These are phyloP conservation scores for Pedionomus torquatus DNA, from an alignment of 2,113 vertebrate species.

Conservation along the genomic window DNA sequence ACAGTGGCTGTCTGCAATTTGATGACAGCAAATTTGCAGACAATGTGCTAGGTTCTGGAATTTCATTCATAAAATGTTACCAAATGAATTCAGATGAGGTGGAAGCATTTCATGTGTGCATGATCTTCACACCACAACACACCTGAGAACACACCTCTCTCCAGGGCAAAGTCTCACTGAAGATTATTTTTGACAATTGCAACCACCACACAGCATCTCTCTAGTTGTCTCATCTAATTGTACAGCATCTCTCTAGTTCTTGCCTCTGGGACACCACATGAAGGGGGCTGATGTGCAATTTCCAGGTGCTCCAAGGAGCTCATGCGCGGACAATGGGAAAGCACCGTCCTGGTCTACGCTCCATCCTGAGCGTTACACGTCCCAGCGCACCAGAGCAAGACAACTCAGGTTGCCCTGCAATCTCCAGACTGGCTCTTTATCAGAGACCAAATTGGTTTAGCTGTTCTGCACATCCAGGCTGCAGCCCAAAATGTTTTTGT, in stretches of 20 bases:
- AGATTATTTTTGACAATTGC: not conserved
- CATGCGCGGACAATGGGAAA: not conserved
- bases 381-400: not conserved
- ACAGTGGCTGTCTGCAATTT: not conserved
- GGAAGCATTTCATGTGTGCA: rapidly evolving
- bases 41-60: not conserved
- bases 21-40: not conserved
- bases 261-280: not conserved
- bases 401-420: too few species aligned
- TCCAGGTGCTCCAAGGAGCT: not conserved
- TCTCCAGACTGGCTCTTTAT: not conserved
- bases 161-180: not conserved
- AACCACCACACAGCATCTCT: not conserved
- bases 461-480: not conserved
- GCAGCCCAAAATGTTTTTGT: not conserved
- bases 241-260: not conserved
- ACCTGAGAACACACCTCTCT: not conserved
- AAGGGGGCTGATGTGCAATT: rapidly evolving
- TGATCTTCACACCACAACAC: not conserved
- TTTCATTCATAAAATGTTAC: not conserved
- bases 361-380: rapidly evolving
- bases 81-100: not conserved
- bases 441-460: not conserved
- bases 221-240: not conserved
- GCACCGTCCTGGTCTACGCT: not conserved